Percentiles rank a stretch among this genome's conserved stretches.
These are phyloP conservation scores for Phrixothrix hirtus DNA, from an alignment of 2,888 invertebrate genomes.

Conservation along the genomic window DNA sequence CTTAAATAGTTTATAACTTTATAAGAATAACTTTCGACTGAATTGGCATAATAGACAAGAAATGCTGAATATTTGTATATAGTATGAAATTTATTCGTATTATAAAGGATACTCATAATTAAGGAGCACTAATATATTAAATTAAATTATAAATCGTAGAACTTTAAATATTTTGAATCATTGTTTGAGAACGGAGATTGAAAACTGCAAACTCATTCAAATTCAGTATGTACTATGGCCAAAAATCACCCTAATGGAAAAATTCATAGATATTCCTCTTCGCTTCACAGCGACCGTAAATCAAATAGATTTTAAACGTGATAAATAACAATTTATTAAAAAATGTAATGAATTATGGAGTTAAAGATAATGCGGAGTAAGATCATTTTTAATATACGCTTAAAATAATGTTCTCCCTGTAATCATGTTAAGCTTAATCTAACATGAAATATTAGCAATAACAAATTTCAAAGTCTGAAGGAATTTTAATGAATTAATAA, in stretches of 20 bases:
- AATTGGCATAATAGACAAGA: too few species aligned
- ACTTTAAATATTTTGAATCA: slow-evolving; percentile 24
- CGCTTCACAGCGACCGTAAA: slow-evolving; percentile 32
- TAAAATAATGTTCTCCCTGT: too few species aligned
- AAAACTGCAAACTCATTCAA: slow-evolving; percentile 43
- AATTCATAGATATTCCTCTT: slow-evolving; percentile 39
- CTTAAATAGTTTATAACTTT: too few species aligned
- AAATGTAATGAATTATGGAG: slow-evolving; percentile 17
- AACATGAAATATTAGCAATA: too few species aligned
- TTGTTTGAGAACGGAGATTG: slow-evolving; percentile 39
- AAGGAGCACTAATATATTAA: slow-evolving; percentile 1
- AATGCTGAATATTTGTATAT: too few species aligned
- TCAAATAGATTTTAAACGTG: slow-evolving; percentile 30
- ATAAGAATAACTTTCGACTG: too few species aligned
- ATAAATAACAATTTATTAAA: slow-evolving; percentile 28
- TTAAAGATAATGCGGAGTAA: too few species aligned
- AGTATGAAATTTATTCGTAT: background rate
- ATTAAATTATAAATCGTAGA: slow-evolving; percentile 16
- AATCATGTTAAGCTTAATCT: too few species aligned
- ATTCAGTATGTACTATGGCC: slow-evolving; percentile 39
- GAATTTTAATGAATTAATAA: too few species aligned
- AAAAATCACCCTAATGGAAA: slow-evolving; percentile 43
- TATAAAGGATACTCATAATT: slow-evolving; percentile 4
- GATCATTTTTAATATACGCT: too few species aligned
- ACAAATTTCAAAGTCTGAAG: too few species aligned